A percentile compares a stretch with the other conserved stretches of the same genome.
Evolutionary conservation across 2,888 invertebrate genomes (phyloP).

Genomic region (Perdita meconis): DNA sequence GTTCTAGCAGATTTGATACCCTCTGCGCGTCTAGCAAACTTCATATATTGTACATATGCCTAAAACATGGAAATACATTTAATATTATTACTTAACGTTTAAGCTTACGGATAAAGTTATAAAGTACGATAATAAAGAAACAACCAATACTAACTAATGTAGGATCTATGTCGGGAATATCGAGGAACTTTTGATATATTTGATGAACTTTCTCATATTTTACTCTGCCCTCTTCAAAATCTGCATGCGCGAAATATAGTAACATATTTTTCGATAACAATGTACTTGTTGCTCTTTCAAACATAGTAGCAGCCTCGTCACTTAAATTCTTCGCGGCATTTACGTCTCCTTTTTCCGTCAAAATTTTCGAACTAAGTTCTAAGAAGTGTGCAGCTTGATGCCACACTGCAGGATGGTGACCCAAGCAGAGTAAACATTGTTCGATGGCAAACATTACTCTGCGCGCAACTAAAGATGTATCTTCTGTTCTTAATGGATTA

Average conservation of each 20-base stretch:
- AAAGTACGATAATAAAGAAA: slow-evolving; percentile 9
- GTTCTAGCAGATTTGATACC: slow-evolving; percentile 98
- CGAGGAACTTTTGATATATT: slow-evolving; percentile 96
- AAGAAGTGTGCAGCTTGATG: slow-evolving; percentile 99
- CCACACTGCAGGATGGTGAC: slow-evolving; percentile 99
- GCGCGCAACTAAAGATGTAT: slow-evolving; percentile 95
- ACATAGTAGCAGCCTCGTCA: slow-evolving; percentile 97
- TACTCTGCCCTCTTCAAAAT: slow-evolving; percentile 98
- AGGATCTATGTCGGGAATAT: slow-evolving; percentile 96
- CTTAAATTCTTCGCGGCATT: slow-evolving; percentile 96
- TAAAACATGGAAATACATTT: slow-evolving; percentile 78
- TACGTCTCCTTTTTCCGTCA: slow-evolving; percentile 98
- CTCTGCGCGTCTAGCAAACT: slow-evolving; percentile 98
- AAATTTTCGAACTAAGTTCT: slow-evolving; percentile 96
- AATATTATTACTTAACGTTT: slow-evolving; percentile 12
- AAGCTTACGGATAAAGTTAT: neutral
- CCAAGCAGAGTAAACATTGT: slow-evolving; percentile 97
- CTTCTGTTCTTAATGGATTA: slow-evolving; percentile 98
- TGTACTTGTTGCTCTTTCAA: slow-evolving; percentile 96
- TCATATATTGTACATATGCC: slow-evolving; percentile 99
- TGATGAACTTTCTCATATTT: slow-evolving; percentile 98
- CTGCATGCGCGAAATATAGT: slow-evolving; percentile 98
- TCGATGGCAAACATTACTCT: slow-evolving; percentile 99
- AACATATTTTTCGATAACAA: slow-evolving; percentile 96
- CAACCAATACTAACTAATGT: slow-evolving; percentile 89